A percentile compares a stretch with the other conserved stretches of the same genome.
Conservation (phyloP, 2,797 vertebrate genomes). For the Sebastes itinus region DNA sequence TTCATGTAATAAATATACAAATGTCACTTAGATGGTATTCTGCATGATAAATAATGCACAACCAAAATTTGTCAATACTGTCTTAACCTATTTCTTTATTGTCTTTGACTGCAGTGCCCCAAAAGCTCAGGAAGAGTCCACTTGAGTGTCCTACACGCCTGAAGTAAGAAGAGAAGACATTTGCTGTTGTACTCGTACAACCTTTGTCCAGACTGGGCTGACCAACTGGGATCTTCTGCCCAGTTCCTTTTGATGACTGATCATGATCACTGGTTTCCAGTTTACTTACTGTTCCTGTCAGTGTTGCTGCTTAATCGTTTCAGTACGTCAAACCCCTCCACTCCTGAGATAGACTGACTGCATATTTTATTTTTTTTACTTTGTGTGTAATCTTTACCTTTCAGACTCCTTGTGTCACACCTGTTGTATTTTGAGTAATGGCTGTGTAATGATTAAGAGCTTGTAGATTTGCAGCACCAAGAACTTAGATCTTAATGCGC, state of each 20-base stretch:
- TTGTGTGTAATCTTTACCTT: slow-evolving; percentile 16
- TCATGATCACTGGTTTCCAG: slow-evolving; percentile 21
- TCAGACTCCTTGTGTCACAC: slow-evolving; percentile 4
- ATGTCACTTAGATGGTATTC: no score
- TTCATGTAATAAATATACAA: no score
- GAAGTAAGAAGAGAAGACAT: slow-evolving; percentile 12
- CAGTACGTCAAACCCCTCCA: not conserved
- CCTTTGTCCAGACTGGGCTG: slow-evolving; percentile 5
- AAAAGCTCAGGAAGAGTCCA: slow-evolving; percentile 68
- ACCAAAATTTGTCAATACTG: no score
- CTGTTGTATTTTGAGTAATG: not conserved
- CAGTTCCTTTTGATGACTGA: slow-evolving; percentile 15
- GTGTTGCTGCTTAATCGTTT: slow-evolving; percentile 48
- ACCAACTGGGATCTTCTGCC: not conserved
- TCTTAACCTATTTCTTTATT: not conserved
- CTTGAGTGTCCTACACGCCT: slow-evolving; percentile 38
- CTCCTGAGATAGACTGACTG: slow-evolving; percentile 8
- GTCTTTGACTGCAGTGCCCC: slow-evolving; percentile 48
- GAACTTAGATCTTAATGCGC: not conserved
- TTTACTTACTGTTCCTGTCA: slow-evolving; percentile 4
- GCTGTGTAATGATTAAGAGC: not conserved
- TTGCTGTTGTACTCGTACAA: slow-evolving; percentile 53
- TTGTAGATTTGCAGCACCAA: slow-evolving; percentile 20
- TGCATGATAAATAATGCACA: no score
- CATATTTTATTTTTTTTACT: slow-evolving; percentile 57